Base-by-base conservation (phyloP, 2,113 vertebrate species). In the Elachura formosa region DNA sequence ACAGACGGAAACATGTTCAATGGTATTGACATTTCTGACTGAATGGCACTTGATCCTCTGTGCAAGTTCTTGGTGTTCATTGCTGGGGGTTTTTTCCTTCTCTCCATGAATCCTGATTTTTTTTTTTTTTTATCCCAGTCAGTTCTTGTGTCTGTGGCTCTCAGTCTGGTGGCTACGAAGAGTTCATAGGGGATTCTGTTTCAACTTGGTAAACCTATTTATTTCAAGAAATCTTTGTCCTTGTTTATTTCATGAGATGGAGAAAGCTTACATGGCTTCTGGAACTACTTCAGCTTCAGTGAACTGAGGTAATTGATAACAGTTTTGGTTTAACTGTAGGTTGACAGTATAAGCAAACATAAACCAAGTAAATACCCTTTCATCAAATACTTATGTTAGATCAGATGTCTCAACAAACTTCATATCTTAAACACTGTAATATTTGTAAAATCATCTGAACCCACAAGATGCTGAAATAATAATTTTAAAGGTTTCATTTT, bases 191-290 rank as follows among this genome's bases (percentile, higher is more conserved):
- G 48, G n/a, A 51, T 55, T 91, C 67, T 90, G 5, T 93, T 88
- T n/a, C 13, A 40, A 31, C 24, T 74, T 14, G 4, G 29, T 71
- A 82, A 91, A 33, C 24, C 20, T 62, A 0, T 77, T 91, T 89
- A 59, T 91, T 91, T 76, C 74, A 73, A 67, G 56, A 82, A 56
- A 34, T 83, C 29, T 87, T 91, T 52, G 64, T 40, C 29, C 49
- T 81, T 91, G 34, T 74, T 91, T 81, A 63, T 87, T 94, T 91
- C 89, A 90, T 58, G 46, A 93, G 24, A 41, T 90, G 67, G 26
- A 23, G 29, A 25, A 67, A 54, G 18, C 49, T 94, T 34, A 22
- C 4, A 3, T 14, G 58, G 54, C 58, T 93, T 90, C 75, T 87
- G 61, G 72, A 95, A 52, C 17, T 46, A 25, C 52, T 89, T 66